Conservation (phyloP, 2,888 invertebrate genomes). For the Melanchra persicariae region DNA sequence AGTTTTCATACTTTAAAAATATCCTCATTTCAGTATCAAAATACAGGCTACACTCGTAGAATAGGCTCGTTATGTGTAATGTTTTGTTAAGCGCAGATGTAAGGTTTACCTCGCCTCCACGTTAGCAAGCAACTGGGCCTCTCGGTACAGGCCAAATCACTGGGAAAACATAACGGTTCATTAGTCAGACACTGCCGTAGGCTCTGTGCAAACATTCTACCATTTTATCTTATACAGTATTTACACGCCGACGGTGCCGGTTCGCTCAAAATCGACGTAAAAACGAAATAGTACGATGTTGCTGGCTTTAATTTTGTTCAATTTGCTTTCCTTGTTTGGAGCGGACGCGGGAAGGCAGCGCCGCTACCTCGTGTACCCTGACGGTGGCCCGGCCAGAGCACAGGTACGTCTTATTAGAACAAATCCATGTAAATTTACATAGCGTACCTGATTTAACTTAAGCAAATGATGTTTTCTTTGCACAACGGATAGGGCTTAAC, state of each 20-base stretch:
- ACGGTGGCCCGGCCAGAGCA: constrained; percentile 91
- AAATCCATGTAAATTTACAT: constrained; percentile 81
- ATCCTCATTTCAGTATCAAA: constrained; percentile 37
- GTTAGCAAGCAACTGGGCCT: constrained; percentile 70
- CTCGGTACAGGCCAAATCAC: constrained; percentile 82
- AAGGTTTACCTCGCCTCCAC: constrained; percentile 57
- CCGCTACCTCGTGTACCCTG: constrained; percentile 91
- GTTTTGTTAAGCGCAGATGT: constrained; percentile 69
- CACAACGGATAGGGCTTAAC: constrained; percentile 84
- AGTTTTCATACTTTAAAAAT: constrained; percentile 8
- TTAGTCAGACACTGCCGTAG: constrained; percentile 81
- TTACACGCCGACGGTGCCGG: constrained; percentile 78
- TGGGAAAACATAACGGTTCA: constrained; percentile 90
- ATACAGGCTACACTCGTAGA: constrained; percentile 35
- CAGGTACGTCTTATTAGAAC: constrained; percentile 86
- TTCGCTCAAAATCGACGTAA: constrained; percentile 68
- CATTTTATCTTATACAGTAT: constrained; percentile 83
- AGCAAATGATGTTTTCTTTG: constrained; percentile 88
- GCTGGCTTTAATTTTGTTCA: constrained; percentile 80
- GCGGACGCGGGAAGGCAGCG: constrained; percentile 82
- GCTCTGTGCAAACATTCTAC: constrained; percentile 83
- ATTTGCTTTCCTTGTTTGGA: constrained; percentile 74
- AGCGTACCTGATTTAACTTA: constrained; percentile 82
- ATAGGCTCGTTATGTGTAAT: constrained; percentile 64
- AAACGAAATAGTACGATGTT: constrained; percentile 76